Evolutionary conservation across 2,888 invertebrate species (phyloP), one percentile per base, ranked within the genome.

Genomic region (Oscheius sp.): DNA sequence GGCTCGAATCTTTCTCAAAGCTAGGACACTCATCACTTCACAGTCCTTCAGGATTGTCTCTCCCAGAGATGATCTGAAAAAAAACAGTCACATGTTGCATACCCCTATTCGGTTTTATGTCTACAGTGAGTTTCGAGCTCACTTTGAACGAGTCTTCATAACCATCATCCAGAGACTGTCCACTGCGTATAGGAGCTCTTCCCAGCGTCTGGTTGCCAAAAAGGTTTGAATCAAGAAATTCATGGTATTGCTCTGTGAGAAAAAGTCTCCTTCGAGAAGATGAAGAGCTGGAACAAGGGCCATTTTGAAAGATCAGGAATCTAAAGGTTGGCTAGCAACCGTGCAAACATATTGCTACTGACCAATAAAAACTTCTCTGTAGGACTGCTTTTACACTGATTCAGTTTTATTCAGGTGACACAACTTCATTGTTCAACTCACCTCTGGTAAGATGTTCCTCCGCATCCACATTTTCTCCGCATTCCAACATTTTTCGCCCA

Each of bases 121-220:
- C 21, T 21, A 21, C 21, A 21, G 21, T 21, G 21, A 21, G n/a
- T 2, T 33, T 42, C 0, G 2, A 63, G 21, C 70, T 1, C 48
- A 76, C 76, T 70, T 68, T 32, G 68, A 35, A n/a, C 63, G 37
- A n/a, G 51, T 65, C 53, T 77, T 77, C 74, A 77, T 77, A 1
- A 66, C 42, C 11, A 63, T 60, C 60, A 77, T 71, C 74, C 76
- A 76, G 4, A 76, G 57, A 9, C 55, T 70, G 29, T 76, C 76
- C 13, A 76, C 37, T 7, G 71, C 33, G 13, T n/a, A 21, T 32
- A 77, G 42, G 11, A 70, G 57, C 1, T 51, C 33, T 2, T 63
- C 57, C 76, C 74, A 76, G 11, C 37, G 37, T 2, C 32, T 37
- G 37, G 37, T 32, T 2, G 21, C 32, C 48, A 68, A 37, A 32